A percentile compares a stretch with the other conserved stretches of the same genome.
These are phyloP conservation scores for Hydrolagus affinis DNA, from an alignment of 2,113 vertebrate species.

Conservation along the genomic window DNA sequence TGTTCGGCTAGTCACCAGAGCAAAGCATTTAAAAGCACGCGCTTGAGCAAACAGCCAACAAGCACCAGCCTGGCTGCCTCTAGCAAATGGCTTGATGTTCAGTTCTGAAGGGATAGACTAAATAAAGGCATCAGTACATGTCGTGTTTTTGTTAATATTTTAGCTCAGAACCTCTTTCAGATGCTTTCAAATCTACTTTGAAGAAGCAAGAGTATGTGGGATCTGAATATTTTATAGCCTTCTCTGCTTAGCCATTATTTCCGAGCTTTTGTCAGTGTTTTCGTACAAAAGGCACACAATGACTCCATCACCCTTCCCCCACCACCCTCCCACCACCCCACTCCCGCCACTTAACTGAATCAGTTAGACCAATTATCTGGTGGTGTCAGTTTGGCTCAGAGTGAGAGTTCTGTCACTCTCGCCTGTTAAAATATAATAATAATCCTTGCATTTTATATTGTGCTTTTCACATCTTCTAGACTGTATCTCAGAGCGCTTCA, in stretches of 20 bases:
- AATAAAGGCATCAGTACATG: neutral
- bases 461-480: too few relatives aligned
- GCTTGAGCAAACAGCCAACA: neutral
- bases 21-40: neutral
- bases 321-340: neutral
- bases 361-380: neutral
- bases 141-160: slow-evolving; percentile 1
- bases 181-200: neutral
- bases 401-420: too few relatives aligned
- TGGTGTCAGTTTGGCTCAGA: neutral
- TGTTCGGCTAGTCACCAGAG: neutral
- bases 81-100: neutral
- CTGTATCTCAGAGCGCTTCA: too few relatives aligned
- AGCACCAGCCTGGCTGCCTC: neutral
- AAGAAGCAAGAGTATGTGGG: neutral
- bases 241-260: neutral
- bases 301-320: neutral
- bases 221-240: neutral
- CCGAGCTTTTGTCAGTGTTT: neutral
- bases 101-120: neutral
- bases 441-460: too few relatives aligned
- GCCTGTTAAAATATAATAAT: too few relatives aligned
- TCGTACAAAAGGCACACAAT: too few relatives aligned
- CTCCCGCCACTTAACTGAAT: neutral
- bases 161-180: neutral